A percentile compares a stretch with the other conserved stretches of the same genome.
phyloP scores from a whole-genome alignment of 53 echinoderm and acorn worm species.

The Paelopatides confundens region DNA sequence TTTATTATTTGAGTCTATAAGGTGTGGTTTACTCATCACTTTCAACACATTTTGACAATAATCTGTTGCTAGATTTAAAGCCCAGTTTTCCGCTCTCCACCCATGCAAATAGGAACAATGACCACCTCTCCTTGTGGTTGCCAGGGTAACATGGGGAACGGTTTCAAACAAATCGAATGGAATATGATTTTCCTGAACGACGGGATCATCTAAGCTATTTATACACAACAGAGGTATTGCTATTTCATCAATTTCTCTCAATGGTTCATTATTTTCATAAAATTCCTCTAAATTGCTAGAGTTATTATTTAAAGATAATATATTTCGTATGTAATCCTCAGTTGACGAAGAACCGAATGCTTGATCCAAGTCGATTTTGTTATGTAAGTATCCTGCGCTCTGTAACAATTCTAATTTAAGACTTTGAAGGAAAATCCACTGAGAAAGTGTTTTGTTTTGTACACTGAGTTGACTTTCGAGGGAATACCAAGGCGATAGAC shows the following conservation, averaged over 20 bases:
- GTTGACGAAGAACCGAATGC: slow-evolving; percentile 73
- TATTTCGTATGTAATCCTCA: slow-evolving; percentile 57
- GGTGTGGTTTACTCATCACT: background rate
- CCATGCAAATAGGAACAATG: slow-evolving; percentile 83
- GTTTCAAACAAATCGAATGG: slow-evolving; percentile 90
- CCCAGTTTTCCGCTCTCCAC: slow-evolving; percentile 17
- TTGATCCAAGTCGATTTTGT: slow-evolving; percentile 67
- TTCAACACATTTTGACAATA: slow-evolving; percentile 27
- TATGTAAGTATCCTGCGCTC: slow-evolving; percentile 63
- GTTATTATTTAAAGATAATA: slow-evolving; percentile 68
- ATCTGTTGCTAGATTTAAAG: background rate
- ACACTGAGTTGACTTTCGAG: slow-evolving; percentile 53
- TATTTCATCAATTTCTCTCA: slow-evolving; percentile 90
- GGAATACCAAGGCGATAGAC: slow-evolving; percentile 86
- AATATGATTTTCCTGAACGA: slow-evolving; percentile 62
- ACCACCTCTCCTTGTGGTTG: slow-evolving; percentile 81
- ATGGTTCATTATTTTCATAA: slow-evolving; percentile 87
- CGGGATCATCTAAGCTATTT: slow-evolving; percentile 84
- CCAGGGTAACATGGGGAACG: slow-evolving; percentile 85
- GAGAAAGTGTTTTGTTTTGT: background rate
- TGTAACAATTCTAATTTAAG: slow-evolving; percentile 67
- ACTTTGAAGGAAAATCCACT: slow-evolving; percentile 82
- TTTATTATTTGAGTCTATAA: background rate
- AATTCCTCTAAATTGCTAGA: slow-evolving; percentile 66
- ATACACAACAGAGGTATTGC: slow-evolving; percentile 88